phyloP scores from a whole-genome alignment of 2,888 invertebrate species.

The Odontocerum albicorne region DNA sequence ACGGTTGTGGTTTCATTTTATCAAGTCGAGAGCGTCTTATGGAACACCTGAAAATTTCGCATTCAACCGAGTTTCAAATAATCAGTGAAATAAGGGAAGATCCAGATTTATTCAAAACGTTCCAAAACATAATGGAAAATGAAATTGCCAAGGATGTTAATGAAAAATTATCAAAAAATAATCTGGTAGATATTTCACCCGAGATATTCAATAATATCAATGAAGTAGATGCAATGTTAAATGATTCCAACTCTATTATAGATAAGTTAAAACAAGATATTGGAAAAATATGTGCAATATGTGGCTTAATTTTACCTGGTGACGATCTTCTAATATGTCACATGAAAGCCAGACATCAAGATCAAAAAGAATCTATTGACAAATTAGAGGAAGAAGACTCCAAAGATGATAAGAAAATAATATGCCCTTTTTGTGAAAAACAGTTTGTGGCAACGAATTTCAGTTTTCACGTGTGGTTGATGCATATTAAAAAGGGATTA shows the following conservation, averaged over 20 bases:
- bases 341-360: conserved; percentile 1
- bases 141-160: too few relatives aligned
- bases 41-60: not conserved
- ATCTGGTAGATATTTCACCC: too few relatives aligned
- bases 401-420: not conserved
- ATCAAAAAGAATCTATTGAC: too few relatives aligned
- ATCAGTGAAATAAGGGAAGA: conserved; percentile 1
- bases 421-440: conserved; percentile 1
- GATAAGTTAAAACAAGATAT: not conserved
- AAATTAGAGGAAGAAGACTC: not conserved
- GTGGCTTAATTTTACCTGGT: conserved; percentile 1
- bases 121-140: not conserved
- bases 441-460: too few relatives aligned
- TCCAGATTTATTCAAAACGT: not conserved
- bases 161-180: too few relatives aligned
- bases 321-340: not conserved
- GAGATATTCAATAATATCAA: too few relatives aligned
- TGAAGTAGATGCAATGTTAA: too few relatives aligned
- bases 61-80: not conserved
- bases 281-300: conserved; percentile 2
- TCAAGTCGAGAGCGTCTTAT: not conserved
- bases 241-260: too few relatives aligned
- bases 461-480: too few relatives aligned
- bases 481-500: too few relatives aligned
- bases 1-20: not conserved